A percentile compares a stretch with the other conserved stretches of the same genome.
Conservation (phyloP, 2,888 invertebrate species). For the Machimus atricapillus region DNA sequence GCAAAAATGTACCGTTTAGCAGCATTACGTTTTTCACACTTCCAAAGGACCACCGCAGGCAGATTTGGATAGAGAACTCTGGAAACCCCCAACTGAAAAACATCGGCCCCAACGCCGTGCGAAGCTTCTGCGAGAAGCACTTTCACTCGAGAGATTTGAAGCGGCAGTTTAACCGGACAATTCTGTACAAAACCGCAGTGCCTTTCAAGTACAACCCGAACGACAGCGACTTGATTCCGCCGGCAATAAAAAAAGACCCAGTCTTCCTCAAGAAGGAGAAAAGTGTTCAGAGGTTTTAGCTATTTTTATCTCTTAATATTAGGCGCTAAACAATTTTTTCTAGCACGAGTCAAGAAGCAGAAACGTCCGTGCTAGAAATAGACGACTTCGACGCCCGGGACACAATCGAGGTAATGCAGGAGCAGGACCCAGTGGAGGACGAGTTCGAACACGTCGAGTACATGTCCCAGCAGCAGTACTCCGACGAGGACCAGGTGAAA, state of each 20-base stretch:
- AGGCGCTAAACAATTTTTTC: not conserved
- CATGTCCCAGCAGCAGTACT: not conserved
- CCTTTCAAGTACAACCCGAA: conserved; percentile 45
- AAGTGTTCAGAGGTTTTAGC: not conserved
- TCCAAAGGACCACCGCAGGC: conserved; percentile 50
- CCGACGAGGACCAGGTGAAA: not conserved
- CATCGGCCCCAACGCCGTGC: conserved; percentile 42
- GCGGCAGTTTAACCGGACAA: conserved; percentile 50
- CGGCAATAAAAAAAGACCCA: not conserved
- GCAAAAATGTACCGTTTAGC: conserved; percentile 41
- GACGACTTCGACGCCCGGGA: not conserved
- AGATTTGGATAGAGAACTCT: conserved; percentile 52
- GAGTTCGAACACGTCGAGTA: not conserved
- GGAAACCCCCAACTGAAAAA: conserved; percentile 50
- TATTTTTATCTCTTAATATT: not conserved
- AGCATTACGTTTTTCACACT: conserved; percentile 50
- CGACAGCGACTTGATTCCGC: not conserved
- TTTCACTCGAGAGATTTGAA: conserved; percentile 50
- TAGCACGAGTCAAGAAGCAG: not conserved
- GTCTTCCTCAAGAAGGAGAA: not conserved
- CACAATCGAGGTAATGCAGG: not conserved
- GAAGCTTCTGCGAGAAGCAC: conserved; percentile 52
- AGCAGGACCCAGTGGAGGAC: not conserved
- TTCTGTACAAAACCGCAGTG: conserved; percentile 49
- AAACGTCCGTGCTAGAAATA: not conserved